Base-by-base conservation (phyloP, 2,888 invertebrate genomes). In the Caenorhabditis doughertyi region DNA sequence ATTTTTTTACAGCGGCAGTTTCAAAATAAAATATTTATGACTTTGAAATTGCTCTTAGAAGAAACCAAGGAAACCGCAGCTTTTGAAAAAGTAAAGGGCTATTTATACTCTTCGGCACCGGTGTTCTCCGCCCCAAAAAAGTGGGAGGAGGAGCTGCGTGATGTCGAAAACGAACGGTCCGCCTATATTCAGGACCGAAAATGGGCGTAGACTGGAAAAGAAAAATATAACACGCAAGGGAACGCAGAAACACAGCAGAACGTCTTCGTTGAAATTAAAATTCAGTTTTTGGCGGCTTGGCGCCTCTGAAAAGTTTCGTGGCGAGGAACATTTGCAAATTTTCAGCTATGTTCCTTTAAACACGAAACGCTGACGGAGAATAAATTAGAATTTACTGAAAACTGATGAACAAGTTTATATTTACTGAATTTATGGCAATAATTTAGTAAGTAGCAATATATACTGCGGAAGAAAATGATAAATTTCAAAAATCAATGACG, bases 91-190 rank as follows among this genome's bases (percentile, higher is more conserved):
- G 13, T 42, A 42, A 23, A n/a, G 16, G 29, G 1, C 25, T 71
- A 64, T 71, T 71, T 58, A 71, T 60, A 71, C 56, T 11, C 1
- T 7, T 39, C n/a, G 60, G 39, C 5, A 42, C 42, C 72, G 51
- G 25, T 35, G 23, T 67, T 16, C 25, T 27, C 60, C 71, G 44
- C 60, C 44, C 60, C 72, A 72, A 13, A 29, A n/a, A n/a, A n/a
- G n/a, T 29, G 72, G 72, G 72, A 18, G 62, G 72, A 72, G 72
- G n/a, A n/a, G n/a, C n/a, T 29, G 39, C 23, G 49, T 70, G 70
- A 58, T 47, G 56, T 68, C 56, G 16, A 16, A 4, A 47, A 58
- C 32, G 47, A 18, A 32, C 16, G 47, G 32, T 44, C 27, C 42
- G 39, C 62, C 16, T 27, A 29, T 56, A 23, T 32, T 4, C 39